phyloP scores from a whole-genome alignment of 1,140 invertebrate species.

The Bombus soroeensis region DNA sequence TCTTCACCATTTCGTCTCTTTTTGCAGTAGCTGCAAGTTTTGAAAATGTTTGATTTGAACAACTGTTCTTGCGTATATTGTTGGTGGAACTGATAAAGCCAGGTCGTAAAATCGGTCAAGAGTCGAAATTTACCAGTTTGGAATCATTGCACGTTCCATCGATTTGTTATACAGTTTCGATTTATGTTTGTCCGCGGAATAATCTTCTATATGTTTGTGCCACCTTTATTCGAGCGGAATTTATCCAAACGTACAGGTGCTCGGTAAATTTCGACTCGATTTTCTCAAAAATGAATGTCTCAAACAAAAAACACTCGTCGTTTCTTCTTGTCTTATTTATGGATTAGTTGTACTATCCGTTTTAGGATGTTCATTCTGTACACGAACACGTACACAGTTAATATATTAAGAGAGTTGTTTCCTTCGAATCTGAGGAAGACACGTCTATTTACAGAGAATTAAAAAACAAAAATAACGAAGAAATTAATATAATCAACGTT shows the following conservation, averaged over 20 bases:
- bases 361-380: neutral
- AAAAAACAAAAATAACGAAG: too few species aligned
- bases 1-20: neutral
- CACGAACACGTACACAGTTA: neutral
- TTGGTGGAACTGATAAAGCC: neutral
- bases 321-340: too few species aligned
- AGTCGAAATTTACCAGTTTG: neutral
- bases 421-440: neutral
- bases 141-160: neutral
- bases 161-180: neutral
- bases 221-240: too few species aligned
- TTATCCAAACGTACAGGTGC: too few species aligned
- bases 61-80: neutral
- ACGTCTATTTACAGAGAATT: neutral
- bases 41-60: neutral
- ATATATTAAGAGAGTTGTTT: neutral
- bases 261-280: neutral
- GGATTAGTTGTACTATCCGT: too few species aligned
- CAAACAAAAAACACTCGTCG: neutral
- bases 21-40: neutral
- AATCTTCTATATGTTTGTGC: neutral
- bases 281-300: neutral
- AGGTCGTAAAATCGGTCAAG: neutral
- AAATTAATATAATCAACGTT: neutral
- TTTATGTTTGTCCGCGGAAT: neutral